A percentile compares a stretch with the other conserved stretches of the same genome.
Evolutionary conservation across 1,140 invertebrate species (phyloP).

Genomic region (Helicorthomorpha holstii): DNA sequence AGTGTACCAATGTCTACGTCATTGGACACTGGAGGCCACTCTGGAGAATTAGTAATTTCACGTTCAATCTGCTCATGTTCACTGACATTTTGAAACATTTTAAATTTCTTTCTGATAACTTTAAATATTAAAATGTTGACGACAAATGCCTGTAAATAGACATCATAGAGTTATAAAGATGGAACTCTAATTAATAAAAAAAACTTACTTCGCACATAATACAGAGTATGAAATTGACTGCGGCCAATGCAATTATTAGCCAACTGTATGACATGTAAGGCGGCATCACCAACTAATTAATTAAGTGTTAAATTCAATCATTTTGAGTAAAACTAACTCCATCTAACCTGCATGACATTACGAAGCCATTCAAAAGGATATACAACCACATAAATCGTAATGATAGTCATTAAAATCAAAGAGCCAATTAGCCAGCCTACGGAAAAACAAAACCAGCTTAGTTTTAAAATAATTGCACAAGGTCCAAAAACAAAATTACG

Average conservation of each 20-base stretch:
- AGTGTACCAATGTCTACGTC: not conserved
- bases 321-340: not conserved
- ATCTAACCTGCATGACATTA: not conserved
- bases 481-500: conserved; percentile 16
- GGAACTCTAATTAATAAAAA: not conserved
- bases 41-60: conserved; percentile 6
- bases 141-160: conserved; percentile 2
- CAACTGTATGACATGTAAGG: conserved; percentile 1
- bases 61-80: conserved; percentile 2
- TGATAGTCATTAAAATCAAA: conserved; percentile 38
- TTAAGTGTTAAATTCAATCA: not conserved
- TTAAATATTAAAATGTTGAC: conserved; percentile 2
- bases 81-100: not conserved
- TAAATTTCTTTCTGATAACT: not conserved
- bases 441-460: conserved; percentile 1
- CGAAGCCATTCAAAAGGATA: conserved; percentile 32
- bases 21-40: conserved; percentile 6
- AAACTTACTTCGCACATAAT: conserved; percentile 5
- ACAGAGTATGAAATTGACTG: conserved; percentile 6
- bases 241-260: conserved; percentile 1
- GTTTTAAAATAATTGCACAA: not conserved
- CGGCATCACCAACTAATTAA: not conserved
- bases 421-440: conserved; percentile 37
- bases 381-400: conserved; percentile 50
- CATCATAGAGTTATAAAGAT: too few relatives aligned